Evolutionary conservation across 2,888 invertebrate genomes (phyloP).

Genomic region (Smittia sp.): DNA sequence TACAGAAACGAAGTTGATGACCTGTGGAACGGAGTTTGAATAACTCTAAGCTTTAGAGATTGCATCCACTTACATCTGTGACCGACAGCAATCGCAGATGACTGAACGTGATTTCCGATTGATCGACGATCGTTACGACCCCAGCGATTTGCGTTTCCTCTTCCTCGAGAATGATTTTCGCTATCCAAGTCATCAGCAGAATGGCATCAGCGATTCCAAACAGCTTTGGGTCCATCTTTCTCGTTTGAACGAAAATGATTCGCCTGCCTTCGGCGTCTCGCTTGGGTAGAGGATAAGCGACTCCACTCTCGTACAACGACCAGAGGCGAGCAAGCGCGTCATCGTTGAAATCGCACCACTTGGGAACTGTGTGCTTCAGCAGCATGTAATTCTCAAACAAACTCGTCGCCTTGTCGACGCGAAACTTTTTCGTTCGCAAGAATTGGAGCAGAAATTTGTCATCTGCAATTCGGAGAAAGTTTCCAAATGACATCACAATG

Average conservation of each 20-base stretch:
- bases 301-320: not conserved
- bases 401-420: not conserved
- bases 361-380: not conserved
- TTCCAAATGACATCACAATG: not conserved
- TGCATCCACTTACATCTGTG: too few relatives aligned
- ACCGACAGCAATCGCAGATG: not conserved
- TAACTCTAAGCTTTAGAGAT: too few relatives aligned
- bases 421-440: not conserved
- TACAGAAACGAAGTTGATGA: not conserved
- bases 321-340: not conserved
- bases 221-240: not conserved
- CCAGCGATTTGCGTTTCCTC: conserved; percentile 16
- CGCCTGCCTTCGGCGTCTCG: not conserved
- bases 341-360: conserved; percentile 2
- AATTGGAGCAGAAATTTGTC: conserved; percentile 5
- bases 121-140: not conserved
- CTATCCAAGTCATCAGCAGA: not conserved
- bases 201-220: not conserved
- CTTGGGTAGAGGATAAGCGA: not conserved
- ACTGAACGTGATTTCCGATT: not conserved
- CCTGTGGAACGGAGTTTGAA: too few relatives aligned
- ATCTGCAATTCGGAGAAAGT: not conserved
- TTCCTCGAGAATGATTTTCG: not conserved
- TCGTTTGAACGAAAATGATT: not conserved
- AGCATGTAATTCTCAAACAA: conserved; percentile 1